Percentiles rank a stretch among this genome's conserved stretches.
Evolutionary conservation across 2,888 invertebrate species (phyloP).

Genomic region (Chalcosyrphus nemorum): DNA sequence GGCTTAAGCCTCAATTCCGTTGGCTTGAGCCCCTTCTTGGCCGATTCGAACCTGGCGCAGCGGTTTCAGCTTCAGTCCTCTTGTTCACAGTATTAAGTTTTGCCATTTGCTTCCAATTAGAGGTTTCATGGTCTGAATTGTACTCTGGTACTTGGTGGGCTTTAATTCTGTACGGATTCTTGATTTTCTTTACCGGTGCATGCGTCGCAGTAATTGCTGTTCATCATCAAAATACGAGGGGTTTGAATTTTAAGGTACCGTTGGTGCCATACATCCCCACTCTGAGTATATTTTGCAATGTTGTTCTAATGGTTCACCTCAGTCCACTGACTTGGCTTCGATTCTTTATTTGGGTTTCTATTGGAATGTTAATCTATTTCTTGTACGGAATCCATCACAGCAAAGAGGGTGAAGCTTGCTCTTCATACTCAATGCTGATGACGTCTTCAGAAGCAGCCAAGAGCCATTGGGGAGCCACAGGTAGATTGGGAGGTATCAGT

Average conservation of each 20-base stretch:
- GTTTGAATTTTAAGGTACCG: slow-evolving; percentile 90
- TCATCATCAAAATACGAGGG: slow-evolving; percentile 88
- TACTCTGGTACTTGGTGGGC: slow-evolving; percentile 87
- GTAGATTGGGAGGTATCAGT: slow-evolving; percentile 74
- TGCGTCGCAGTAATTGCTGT: slow-evolving; percentile 90
- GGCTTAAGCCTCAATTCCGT: slow-evolving; percentile 87
- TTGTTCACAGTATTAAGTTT: slow-evolving; percentile 87
- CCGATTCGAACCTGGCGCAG: slow-evolving; percentile 89
- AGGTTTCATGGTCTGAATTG: slow-evolving; percentile 85
- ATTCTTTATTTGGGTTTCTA: slow-evolving; percentile 92
- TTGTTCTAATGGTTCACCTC: slow-evolving; percentile 92
- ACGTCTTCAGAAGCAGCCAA: slow-evolving; percentile 86
- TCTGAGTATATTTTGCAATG: slow-evolving; percentile 90
- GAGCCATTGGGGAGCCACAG: slow-evolving; percentile 85
- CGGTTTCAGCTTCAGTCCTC: slow-evolving; percentile 88
- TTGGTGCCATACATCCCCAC: slow-evolving; percentile 91
- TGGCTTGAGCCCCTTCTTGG: slow-evolving; percentile 89
- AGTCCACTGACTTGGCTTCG: slow-evolving; percentile 92
- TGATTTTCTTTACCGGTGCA: slow-evolving; percentile 85
- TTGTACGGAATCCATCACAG: slow-evolving; percentile 93
- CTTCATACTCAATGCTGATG: slow-evolving; percentile 86
- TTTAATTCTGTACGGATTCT: slow-evolving; percentile 85
- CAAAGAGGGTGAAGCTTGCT: slow-evolving; percentile 86
- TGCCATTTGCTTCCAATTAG: slow-evolving; percentile 87
- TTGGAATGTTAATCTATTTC: slow-evolving; percentile 92